Evolutionary conservation across 2,888 invertebrate species (phyloP), one percentile per base, ranked within the genome.

Genomic region (Hipparchia sbordonii): DNA sequence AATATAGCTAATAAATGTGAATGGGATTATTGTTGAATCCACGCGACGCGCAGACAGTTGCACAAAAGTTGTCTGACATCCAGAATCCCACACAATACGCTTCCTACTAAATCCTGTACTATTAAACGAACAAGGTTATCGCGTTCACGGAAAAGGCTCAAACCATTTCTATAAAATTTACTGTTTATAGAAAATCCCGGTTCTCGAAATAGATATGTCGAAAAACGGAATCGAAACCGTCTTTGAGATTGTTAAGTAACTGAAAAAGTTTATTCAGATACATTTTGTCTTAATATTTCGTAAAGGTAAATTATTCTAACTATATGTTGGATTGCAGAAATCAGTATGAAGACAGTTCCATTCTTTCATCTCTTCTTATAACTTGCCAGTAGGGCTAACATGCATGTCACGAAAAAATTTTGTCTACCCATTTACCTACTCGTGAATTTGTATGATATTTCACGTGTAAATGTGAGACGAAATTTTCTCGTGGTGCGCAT

Each of bases 61-160:
- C 80, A 85, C 84, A 86, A 87, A 89, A 88, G 86, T 88, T 85
- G 78, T 63, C 79, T 83, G 86, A 86, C 86, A 85, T 79, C 79
- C 80, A 81, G 81, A 87, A 89, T 87, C 87, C 87, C 79, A 78
- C 75, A 75, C 81, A 78, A 84, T 85, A 83, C 82, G 80, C 45
- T 69, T 61, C n/a, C 69, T 39, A 61, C 69, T 52, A 69, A 69
- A 69, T 52, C 69, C 68, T 72, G 68, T 72, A 62, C 68, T 63
- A 72, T 72, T 65, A 72, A 39, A 69, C 69, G 69, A 69, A 69
- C 52, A 61, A 69, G 69, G 52, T 52, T 69, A 69, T 69, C 33
- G 52, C 39, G 61, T 51, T 60, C 13, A 46, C 59, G 60, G 56
- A 10, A 68, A 51, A 60, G 60, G 61, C 61, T 69, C 60, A 8